Evolutionary conservation across 2,113 vertebrate genomes (phyloP).

Genomic region (Danionella cerebrum): DNA sequence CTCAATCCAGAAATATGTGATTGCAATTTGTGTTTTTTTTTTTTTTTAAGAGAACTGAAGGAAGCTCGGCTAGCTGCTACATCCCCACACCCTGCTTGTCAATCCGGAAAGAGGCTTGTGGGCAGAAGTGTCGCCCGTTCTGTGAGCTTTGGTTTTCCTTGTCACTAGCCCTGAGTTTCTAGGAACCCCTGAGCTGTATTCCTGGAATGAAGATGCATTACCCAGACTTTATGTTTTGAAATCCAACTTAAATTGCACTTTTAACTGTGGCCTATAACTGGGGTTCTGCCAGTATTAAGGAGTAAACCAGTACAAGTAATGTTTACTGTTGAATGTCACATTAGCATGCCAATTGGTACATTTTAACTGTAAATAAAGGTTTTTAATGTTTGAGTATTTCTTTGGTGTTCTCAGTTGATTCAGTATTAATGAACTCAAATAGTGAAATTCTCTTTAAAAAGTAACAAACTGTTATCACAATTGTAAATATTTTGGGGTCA

Average conservation of each 20-base stretch:
- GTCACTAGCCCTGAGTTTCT: conserved; percentile 6
- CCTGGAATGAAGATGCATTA: neutral
- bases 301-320: no score
- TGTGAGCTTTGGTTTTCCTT: conserved; percentile 66
- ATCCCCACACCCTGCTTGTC: conserved; percentile 49
- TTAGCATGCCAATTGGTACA: neutral
- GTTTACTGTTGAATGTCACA: neutral
- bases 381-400: conserved; percentile 43
- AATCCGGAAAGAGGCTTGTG: conserved; percentile 60
- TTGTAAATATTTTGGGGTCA: no score
- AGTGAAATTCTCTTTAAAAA: no score
- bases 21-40: neutral
- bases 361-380: conserved; percentile 65
- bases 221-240: no score
- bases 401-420: no score
- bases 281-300: no score
- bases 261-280: no score
- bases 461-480: no score
- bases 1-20: neutral
- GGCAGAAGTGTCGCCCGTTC: conserved; percentile 71
- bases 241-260: no score
- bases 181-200: neutral
- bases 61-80: conserved; percentile 72
- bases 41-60: conserved; percentile 72
- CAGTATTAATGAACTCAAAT: no score